Percentiles rank a stretch among this genome's conserved stretches.
Evolutionary conservation across 2,797 vertebrate genomes (phyloP).

Genomic region (Champsocephalus esox): DNA sequence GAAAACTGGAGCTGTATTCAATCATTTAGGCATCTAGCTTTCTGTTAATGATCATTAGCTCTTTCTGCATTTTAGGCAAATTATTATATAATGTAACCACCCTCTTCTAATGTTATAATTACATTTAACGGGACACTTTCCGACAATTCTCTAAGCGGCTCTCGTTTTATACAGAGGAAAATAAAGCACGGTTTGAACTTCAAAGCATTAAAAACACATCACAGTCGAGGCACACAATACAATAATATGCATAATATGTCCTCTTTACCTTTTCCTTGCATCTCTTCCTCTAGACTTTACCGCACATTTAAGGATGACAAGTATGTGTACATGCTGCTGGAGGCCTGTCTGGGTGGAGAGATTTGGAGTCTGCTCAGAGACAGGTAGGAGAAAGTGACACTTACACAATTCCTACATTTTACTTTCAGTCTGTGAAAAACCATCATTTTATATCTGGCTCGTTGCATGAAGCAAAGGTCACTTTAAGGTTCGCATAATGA

Average conservation of each 20-base stretch:
- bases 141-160: neutral
- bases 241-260: too few species aligned
- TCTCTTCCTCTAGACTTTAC: slow-evolving; percentile 84
- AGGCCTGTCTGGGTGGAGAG: slow-evolving; percentile 94
- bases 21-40: neutral
- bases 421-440: neutral
- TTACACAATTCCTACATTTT: neutral
- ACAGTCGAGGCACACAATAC: too few species aligned
- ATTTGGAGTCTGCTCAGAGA: slow-evolving; percentile 95
- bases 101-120: neutral
- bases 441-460: neutral
- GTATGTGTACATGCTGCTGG: slow-evolving; percentile 96
- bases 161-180: too few species aligned
- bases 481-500: slow-evolving; percentile 10
- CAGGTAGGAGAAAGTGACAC: slow-evolving; percentile 81
- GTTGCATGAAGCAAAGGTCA: neutral
- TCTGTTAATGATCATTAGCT: slow-evolving; percentile 15
- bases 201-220: neutral
- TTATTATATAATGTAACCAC: neutral
- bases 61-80: neutral
- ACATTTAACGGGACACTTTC: neutral
- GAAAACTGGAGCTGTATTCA: neutral
- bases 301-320: slow-evolving; percentile 94
- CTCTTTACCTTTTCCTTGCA: accelerated
- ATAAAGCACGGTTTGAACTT: too few species aligned